Conservation (phyloP, 1,140 invertebrate genomes). For the Centruroides sculpturatus region DNA sequence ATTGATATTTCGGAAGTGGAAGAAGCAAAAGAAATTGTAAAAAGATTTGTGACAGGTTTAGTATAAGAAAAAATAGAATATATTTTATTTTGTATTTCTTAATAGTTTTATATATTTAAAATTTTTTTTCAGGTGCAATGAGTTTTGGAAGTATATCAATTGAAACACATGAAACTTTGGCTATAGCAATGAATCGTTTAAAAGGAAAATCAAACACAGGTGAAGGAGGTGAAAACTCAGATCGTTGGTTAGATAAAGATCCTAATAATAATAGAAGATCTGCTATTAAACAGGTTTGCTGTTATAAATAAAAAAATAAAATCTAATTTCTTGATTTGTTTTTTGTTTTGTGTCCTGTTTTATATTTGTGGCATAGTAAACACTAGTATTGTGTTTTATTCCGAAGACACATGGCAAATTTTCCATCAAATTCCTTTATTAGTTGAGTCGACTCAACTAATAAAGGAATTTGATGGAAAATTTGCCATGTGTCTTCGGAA, state of each 20-base stretch:
- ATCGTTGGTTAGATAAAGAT: conserved; percentile 64
- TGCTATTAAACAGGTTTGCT: conserved; percentile 44
- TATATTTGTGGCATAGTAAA: no score
- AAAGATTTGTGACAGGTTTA: conserved; percentile 56
- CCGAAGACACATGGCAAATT: no score
- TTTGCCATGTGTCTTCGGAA: no score
- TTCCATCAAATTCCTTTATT: no score
- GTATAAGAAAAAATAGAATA: background rate
- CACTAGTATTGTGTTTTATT: no score
- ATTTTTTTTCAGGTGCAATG: conserved; percentile 45
- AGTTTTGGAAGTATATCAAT: conserved; percentile 83
- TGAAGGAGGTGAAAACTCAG: conserved; percentile 75
- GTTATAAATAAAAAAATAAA: background rate
- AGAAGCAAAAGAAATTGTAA: conserved; percentile 85
- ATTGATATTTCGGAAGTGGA: conserved; percentile 77
- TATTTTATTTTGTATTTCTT: background rate
- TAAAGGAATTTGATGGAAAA: no score
- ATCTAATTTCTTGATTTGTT: background rate
- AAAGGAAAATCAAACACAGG: conserved; percentile 95
- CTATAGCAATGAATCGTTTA: conserved; percentile 92
- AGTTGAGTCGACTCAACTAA: no score
- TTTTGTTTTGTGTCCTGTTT: background rate
- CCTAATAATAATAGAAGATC: conserved; percentile 45
- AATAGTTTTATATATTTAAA: background rate
- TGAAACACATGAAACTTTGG: conserved; percentile 87